Percentiles rank a stretch among this genome's conserved stretches.
These are phyloP conservation scores for Serilophus lunatus DNA, from an alignment of 2,113 vertebrate species.

Conservation along the genomic window DNA sequence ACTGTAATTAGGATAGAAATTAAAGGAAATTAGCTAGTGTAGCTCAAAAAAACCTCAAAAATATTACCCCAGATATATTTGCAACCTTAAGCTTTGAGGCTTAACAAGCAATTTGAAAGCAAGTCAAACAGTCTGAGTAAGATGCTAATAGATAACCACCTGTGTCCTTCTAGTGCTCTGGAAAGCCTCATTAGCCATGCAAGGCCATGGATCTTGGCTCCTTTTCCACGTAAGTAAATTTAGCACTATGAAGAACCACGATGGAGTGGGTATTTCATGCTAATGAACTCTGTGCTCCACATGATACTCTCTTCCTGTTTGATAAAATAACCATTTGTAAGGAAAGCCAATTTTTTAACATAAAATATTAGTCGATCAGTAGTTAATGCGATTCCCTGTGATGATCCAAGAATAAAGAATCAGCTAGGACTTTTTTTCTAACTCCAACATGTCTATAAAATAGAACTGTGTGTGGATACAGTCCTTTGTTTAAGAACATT, in stretches of 20 bases:
- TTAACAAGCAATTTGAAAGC: background rate
- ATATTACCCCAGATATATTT: background rate
- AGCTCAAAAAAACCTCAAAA: background rate
- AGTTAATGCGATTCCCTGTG: background rate
- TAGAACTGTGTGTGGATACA: background rate
- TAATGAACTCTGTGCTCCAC: background rate
- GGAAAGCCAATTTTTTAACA: background rate
- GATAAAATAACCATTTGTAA: background rate
- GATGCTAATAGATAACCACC: slow-evolving; percentile 28
- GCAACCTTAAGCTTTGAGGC: background rate
- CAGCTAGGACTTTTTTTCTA: background rate
- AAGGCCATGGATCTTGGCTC: slow-evolving; percentile 16
- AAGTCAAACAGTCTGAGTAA: background rate
- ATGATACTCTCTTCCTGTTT: background rate
- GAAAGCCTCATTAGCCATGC: slow-evolving; percentile 38
- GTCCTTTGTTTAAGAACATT: background rate
- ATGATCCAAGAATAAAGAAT: background rate
- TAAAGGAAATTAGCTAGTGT: background rate
- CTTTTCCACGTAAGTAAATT: slow-evolving; percentile 49
- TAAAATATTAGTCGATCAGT: background rate
- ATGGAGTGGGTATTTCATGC: slow-evolving; percentile 17
- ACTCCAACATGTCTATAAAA: background rate
- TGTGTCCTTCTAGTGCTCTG: slow-evolving; percentile 1
- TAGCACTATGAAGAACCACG: background rate
- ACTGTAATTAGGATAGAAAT: slow-evolving; percentile 21